Percentiles rank a stretch among this genome's conserved stretches.
Evolutionary conservation across 2,888 invertebrate species (phyloP).

Genomic region (Bursaphelenchus okinawaensis): DNA sequence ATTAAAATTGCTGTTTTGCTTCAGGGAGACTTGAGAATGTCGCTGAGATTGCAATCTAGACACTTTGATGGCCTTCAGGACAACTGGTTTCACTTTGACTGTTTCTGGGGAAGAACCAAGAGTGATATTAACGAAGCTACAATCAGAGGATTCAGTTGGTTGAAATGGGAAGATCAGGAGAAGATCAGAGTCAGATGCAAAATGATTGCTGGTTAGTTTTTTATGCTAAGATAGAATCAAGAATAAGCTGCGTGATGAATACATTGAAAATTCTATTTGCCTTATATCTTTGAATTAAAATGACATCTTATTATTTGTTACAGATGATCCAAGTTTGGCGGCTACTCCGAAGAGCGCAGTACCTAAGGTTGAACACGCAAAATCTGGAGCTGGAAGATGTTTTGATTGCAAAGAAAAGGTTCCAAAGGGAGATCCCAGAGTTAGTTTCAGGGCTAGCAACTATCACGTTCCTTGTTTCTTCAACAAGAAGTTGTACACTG

Average conservation of each 20-base stretch:
- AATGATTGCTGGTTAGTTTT: conserved; percentile 16
- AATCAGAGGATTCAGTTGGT: conserved; percentile 59
- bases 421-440: conserved; percentile 28
- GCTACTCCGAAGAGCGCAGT: conserved; percentile 9
- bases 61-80: conserved; percentile 51
- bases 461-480: conserved; percentile 34
- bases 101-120: conserved; percentile 59
- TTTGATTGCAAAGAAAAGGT: conserved; percentile 32
- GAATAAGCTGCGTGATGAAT: conserved; percentile 35
- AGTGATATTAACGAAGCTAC: conserved; percentile 52
- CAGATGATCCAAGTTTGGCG: background rate
- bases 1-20: conserved; percentile 25
- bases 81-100: conserved; percentile 59
- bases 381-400: conserved; percentile 37
- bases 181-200: conserved; percentile 58
- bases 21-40: conserved; percentile 35
- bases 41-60: conserved; percentile 30
- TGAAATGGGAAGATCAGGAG: conserved; percentile 62
- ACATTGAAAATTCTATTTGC: conserved; percentile 1
- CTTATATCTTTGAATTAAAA: background rate
- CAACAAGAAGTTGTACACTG: conserved; percentile 9
- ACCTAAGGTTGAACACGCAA: conserved; percentile 30
- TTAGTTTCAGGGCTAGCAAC: conserved; percentile 20
- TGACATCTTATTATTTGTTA: background rate
- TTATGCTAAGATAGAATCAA: conserved; percentile 44